Base-by-base conservation (phyloP, 2,888 invertebrate genomes). In the Margaritifera margaritifera region DNA sequence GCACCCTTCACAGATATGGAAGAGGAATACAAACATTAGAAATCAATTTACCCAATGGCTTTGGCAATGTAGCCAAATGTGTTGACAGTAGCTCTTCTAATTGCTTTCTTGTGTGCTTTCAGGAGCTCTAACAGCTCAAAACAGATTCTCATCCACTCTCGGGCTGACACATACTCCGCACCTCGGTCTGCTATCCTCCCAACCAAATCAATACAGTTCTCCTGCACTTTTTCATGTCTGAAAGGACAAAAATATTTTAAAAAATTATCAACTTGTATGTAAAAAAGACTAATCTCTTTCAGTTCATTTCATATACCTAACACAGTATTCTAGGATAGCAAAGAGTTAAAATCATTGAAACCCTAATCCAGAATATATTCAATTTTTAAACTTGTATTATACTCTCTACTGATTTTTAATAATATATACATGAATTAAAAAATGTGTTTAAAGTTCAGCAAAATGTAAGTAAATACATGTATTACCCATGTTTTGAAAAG, bases 61-160 rank as follows among this genome's bases (percentile, higher is more conserved):
- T 99, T 99, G 25, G 99, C 99, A 82, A 99, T 99, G 88, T 99
- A 99, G 83, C 99, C 99, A 89, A 99, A 99, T 0, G 99, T 99
- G 89, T 99, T 99, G 66, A 99, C 99, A 2, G 99, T 99, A 1
- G 99, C 99, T 90, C 99, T 92, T 63, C 99, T 92, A 85, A 99
- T 99, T 1, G 99, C 98, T 89, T 99, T 99, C 90, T 99, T 99
- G 91, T 99, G 99, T 0, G 99, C 99, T 90, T 99, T 99, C 52
- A 99, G 91, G 62, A 99, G 91, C 90, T 99, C 99, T 71, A 99
- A 91, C 71, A 99, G 91, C 89, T 99, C 99, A 89, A 99, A 99
- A 89, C 99, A 99, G 89, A 99, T 99, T 84, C 99, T 92, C 99
- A 99, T 99, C 99, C 99, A 99, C 91, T 99, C 99, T 66, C 99